Evolutionary conservation across 2,888 invertebrate genomes (phyloP).

Genomic region (Steinernema carpocapsae): DNA sequence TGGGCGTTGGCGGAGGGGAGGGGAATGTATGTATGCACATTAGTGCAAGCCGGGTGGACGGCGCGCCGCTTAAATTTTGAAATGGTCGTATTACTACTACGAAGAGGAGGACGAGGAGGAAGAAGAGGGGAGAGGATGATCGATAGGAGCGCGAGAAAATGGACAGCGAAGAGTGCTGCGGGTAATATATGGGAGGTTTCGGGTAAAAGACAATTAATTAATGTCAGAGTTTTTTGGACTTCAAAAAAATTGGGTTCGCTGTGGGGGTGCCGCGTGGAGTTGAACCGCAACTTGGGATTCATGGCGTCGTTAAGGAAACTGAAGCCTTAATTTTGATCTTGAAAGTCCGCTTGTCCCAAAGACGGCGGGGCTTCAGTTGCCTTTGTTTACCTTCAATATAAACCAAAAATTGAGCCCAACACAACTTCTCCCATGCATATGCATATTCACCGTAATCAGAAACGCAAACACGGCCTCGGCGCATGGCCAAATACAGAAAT

Average conservation of each 20-base stretch:
- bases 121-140: not conserved
- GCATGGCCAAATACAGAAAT: slow-evolving; percentile 9
- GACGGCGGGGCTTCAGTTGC: too few relatives aligned
- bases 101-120: not conserved
- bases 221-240: not conserved
- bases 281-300: too few relatives aligned
- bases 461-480: not conserved
- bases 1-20: slow-evolving; percentile 8
- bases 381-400: too few relatives aligned
- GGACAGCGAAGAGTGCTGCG: not conserved
- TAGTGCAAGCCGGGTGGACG: slow-evolving; percentile 34
- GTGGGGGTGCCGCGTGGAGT: too few relatives aligned
- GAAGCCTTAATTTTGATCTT: too few relatives aligned
- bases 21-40: slow-evolving; percentile 25
- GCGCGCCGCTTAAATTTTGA: slow-evolving; percentile 20
- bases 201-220: slow-evolving; percentile 5
- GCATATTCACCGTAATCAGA: slow-evolving; percentile 6
- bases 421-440: slow-evolving; percentile 20
- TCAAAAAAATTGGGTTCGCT: too few relatives aligned
- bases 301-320: too few relatives aligned
- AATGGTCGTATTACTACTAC: not conserved
- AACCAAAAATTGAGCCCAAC: too few relatives aligned
- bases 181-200: slow-evolving; percentile 14
- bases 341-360: too few relatives aligned
- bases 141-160: slow-evolving; percentile 10